Conservation (phyloP, 2,113 vertebrate genomes). For the Vireo altiloquus region DNA sequence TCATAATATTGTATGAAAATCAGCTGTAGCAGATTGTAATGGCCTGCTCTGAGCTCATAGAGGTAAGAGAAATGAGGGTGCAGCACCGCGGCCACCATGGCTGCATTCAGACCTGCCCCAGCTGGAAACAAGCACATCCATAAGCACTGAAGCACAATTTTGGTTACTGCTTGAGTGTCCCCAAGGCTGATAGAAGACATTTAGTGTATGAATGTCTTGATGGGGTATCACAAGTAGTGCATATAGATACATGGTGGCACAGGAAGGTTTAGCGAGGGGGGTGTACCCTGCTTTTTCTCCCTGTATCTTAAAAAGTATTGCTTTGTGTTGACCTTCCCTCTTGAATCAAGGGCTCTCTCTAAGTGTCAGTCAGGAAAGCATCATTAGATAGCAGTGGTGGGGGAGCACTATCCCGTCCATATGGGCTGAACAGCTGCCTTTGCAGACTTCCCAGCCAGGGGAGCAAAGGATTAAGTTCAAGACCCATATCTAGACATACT, state of each 20-base stretch:
- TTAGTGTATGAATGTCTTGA: neutral
- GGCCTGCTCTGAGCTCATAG: neutral
- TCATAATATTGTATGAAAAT: neutral
- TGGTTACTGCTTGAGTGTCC: neutral
- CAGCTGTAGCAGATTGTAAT: neutral
- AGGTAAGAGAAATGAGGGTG: neutral
- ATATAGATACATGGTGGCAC: neutral
- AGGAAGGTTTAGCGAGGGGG: neutral
- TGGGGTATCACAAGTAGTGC: neutral
- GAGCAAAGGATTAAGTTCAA: conserved; percentile 48
- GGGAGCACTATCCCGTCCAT: conserved; percentile 4
- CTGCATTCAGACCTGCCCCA: neutral
- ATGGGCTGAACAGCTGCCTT: conserved; percentile 57
- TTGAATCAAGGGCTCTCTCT: conserved; percentile 12
- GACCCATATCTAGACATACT: neutral
- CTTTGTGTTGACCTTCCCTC: conserved; percentile 8
- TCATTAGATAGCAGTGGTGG: neutral
- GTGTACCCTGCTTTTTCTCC: neutral
- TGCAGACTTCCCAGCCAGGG: neutral
- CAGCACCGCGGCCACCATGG: neutral
- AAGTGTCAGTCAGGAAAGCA: neutral
- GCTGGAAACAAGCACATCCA: neutral
- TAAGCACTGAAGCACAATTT: neutral
- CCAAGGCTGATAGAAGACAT: neutral
- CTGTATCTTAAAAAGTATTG: neutral